Conservation (phyloP, 2,113 vertebrate genomes). For the Calonectris borealis region DNA sequence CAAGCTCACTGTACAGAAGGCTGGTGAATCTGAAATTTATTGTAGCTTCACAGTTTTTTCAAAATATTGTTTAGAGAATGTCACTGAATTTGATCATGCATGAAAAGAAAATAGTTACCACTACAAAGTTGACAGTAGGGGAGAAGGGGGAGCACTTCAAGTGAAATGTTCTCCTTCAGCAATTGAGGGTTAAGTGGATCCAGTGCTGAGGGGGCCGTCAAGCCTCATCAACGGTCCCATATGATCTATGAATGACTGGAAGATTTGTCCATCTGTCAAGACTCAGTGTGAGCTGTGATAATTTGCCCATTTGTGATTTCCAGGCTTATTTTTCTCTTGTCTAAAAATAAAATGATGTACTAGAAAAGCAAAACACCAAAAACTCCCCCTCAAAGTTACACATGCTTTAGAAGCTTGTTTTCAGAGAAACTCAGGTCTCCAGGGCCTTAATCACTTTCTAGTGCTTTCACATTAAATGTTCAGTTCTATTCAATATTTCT, state of each 20-base stretch:
- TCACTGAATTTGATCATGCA: not conserved
- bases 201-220: fast-evolving
- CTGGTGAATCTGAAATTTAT: not conserved
- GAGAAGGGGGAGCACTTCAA: not conserved
- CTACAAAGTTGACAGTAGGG: not conserved
- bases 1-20: not conserved
- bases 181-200: not conserved
- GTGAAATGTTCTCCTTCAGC: not conserved
- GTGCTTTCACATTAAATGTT: not conserved
- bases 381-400: not conserved
- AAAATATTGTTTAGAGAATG: not conserved
- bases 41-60: not conserved
- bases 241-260: not conserved
- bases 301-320: not conserved
- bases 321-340: not conserved
- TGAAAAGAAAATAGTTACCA: not conserved
- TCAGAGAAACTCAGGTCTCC: not conserved
- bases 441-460: not conserved
- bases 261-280: not conserved
- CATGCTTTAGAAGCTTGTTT: not conserved
- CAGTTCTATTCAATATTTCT: not conserved
- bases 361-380: not conserved
- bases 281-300: not conserved
- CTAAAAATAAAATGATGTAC: not conserved
- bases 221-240: not conserved